Evolutionary conservation across 1,140 invertebrate species (phyloP).

Genomic region (Heliconius nattereri): DNA sequence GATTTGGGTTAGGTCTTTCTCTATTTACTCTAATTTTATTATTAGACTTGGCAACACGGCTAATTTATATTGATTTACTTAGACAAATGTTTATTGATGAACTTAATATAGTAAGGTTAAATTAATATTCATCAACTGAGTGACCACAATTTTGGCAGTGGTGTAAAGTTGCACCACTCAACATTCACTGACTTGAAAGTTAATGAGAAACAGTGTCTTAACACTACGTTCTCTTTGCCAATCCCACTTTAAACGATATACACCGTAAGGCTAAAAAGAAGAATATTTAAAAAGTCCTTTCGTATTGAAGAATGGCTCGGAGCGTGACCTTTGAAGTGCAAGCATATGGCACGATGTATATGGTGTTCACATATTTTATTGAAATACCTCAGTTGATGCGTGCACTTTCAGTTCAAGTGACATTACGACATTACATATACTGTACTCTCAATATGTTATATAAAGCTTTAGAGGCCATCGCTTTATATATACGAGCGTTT

Average conservation of each 20-base stretch:
- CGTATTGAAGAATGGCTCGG: background rate
- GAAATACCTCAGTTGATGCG: constrained; percentile 11
- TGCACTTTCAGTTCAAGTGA: background rate
- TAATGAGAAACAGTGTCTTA: no score
- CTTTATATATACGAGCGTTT: no score
- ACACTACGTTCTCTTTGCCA: no score
- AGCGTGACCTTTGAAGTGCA: constrained; percentile 24
- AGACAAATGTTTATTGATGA: no score
- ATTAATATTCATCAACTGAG: no score
- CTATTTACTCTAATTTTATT: background rate
- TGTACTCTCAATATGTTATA: background rate
- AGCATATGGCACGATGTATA: constrained; percentile 19
- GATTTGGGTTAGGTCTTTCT: background rate
- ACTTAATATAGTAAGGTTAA: no score
- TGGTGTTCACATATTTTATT: constrained; percentile 21
- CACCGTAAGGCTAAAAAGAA: no score
- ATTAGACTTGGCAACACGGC: background rate
- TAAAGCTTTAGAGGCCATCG: background rate
- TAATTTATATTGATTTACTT: no score
- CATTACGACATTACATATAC: background rate
- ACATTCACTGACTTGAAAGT: no score
- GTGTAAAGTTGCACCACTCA: no score
- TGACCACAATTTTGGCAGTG: no score
- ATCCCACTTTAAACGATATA: no score
- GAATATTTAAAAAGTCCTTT: background rate